Evolutionary conservation across 2,888 invertebrate species (phyloP).

Genomic region (Dryomyza anilis): DNA sequence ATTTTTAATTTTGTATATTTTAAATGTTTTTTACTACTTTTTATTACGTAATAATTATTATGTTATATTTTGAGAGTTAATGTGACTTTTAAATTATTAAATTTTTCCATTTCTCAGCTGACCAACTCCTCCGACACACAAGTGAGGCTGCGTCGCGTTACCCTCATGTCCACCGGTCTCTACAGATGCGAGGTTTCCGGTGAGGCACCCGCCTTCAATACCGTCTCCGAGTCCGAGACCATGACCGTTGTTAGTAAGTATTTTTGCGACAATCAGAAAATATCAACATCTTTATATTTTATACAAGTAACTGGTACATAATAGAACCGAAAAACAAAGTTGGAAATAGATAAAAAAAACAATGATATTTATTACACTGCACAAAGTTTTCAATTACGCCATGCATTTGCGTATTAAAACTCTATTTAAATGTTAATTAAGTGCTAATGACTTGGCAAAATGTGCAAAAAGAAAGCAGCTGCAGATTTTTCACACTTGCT

Average conservation of each 20-base stretch:
- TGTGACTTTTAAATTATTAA: no score
- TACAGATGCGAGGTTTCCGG: constrained; percentile 81
- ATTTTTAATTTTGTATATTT: no score
- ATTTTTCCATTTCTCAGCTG: no score
- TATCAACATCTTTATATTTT: no score
- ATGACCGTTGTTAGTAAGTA: constrained; percentile 77
- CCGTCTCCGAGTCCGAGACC: constrained; percentile 74
- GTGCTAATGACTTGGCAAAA: constrained; percentile 16
- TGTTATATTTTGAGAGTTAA: no score
- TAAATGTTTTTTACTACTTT: no score
- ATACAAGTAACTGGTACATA: background rate
- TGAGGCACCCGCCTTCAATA: constrained; percentile 77
- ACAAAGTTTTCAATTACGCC: constrained; percentile 34
- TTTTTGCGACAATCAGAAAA: background rate
- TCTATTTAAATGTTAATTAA: constrained; percentile 34
- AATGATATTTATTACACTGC: background rate
- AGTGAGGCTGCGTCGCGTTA: constrained; percentile 71
- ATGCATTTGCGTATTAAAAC: constrained; percentile 16
- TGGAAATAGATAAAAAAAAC: background rate
- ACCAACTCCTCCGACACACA: constrained; percentile 70
- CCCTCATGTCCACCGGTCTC: constrained; percentile 72
- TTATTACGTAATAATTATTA: no score
- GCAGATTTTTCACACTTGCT: background rate
- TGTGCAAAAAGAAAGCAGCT: background rate
- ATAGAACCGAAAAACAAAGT: background rate